Evolutionary conservation across 2,797 vertebrate species (phyloP).

Genomic region (Hemitrygon akajei): DNA sequence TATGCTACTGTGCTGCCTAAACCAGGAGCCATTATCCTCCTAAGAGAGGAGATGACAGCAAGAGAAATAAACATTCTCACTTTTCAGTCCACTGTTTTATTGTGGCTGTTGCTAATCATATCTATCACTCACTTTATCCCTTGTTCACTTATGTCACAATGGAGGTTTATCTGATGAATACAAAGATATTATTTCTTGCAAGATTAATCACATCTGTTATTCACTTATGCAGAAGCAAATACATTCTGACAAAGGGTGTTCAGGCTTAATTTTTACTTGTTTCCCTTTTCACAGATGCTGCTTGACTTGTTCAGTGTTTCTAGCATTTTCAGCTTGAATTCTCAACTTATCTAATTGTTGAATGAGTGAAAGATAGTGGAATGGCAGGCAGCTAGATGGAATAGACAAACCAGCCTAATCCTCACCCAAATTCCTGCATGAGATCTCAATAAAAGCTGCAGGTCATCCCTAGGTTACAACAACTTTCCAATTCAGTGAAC

Average conservation of each 20-base stretch:
- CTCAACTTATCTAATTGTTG: neutral
- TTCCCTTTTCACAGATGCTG: too few relatives aligned
- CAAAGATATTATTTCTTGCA: neutral
- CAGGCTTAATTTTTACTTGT: too few relatives aligned
- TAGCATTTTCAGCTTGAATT: too few relatives aligned
- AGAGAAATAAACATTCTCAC: neutral
- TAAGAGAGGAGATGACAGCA: neutral
- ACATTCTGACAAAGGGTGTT: neutral
- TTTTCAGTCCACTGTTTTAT: neutral
- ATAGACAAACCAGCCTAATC: neutral
- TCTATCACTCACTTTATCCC: too few relatives aligned
- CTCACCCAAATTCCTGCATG: neutral
- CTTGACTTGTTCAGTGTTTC: too few relatives aligned
- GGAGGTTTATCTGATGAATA: neutral
- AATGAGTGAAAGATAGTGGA: neutral
- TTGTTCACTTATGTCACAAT: neutral
- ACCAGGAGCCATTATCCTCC: neutral
- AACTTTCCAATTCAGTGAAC: too few relatives aligned
- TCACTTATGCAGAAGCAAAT: neutral
- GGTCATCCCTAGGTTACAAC: too few relatives aligned
- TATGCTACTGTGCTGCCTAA: neutral
- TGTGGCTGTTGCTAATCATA: neutral
- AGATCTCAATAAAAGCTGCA: neutral
- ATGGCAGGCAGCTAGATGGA: neutral
- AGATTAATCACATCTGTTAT: neutral